phyloP scores from a whole-genome alignment of 2,797 vertebrate genomes.

The Euthynnus affinis region DNA sequence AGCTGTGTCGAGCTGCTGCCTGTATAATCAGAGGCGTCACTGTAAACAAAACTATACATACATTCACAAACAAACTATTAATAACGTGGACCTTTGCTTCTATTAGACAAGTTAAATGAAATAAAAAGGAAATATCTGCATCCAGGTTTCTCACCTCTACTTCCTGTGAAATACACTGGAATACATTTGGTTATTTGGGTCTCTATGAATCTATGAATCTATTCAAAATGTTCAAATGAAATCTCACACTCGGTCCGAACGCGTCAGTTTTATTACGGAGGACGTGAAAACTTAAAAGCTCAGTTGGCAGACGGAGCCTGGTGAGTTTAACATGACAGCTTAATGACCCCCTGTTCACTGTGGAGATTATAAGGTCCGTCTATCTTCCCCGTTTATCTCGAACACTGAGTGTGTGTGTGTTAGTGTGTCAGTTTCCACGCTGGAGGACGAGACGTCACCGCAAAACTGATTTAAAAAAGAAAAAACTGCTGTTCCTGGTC shows the following conservation, averaged over 20 bases:
- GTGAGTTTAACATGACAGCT: constrained; percentile 30
- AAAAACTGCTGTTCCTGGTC: neutral
- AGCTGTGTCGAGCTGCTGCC: no score
- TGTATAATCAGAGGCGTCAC: no score
- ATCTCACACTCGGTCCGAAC: neutral
- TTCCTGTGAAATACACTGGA: no score
- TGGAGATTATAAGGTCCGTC: constrained; percentile 19
- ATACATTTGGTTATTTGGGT: no score
- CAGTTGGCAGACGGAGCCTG: constrained; percentile 6
- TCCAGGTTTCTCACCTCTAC: no score
- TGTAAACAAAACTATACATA: no score
- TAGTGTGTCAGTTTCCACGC: neutral
- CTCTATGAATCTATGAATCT: no score
- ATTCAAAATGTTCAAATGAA: neutral
- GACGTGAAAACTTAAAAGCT: constrained; percentile 24
- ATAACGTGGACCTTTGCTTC: no score
- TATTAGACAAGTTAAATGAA: no score
- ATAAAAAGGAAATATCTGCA: no score
- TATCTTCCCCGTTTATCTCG: constrained; percentile 14
- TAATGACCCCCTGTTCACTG: constrained; percentile 25
- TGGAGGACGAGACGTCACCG: neutral
- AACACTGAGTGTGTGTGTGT: neutral
- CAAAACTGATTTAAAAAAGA: no score
- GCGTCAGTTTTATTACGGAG: neutral
- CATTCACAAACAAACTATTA: no score